phyloP scores from a whole-genome alignment of 1,140 invertebrate genomes.

The Trachymyrmex cornetzi region DNA sequence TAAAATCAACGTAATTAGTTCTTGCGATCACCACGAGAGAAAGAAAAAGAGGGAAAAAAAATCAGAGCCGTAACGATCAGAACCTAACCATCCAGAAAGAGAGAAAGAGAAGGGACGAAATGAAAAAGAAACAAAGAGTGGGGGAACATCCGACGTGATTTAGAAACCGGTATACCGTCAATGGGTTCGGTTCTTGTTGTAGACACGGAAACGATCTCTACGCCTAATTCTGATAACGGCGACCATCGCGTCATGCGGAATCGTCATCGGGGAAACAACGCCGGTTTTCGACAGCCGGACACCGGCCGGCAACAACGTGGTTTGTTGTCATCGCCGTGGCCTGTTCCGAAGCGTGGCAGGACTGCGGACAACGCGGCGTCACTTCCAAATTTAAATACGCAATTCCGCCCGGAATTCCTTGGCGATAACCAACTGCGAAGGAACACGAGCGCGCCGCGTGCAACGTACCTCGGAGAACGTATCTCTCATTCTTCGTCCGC shows the following conservation, averaged over 20 bases:
- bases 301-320: conserved; percentile 7
- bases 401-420: background rate
- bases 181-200: background rate
- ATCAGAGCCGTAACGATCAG: background rate
- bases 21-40: background rate
- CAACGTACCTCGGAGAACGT: conserved; percentile 72
- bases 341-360: background rate
- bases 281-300: background rate
- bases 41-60: background rate
- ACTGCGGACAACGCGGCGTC: conserved; percentile 55
- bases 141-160: background rate
- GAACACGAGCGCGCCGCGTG: conserved; percentile 32
- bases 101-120: background rate
- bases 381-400: conserved; percentile 77
- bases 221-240: conserved; percentile 25
- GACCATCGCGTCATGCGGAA: background rate
- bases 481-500: conserved; percentile 44
- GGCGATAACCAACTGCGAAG: background rate
- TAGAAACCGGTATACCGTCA: background rate
- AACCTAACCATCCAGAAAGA: background rate
- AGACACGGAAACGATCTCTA: background rate
- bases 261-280: background rate
- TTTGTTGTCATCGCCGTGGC: background rate
- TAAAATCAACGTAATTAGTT: background rate
- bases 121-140: background rate